These are phyloP conservation scores for Antechinus stuartii DNA, from an alignment of 2,113 vertebrate genomes.

Conservation along the genomic window DNA sequence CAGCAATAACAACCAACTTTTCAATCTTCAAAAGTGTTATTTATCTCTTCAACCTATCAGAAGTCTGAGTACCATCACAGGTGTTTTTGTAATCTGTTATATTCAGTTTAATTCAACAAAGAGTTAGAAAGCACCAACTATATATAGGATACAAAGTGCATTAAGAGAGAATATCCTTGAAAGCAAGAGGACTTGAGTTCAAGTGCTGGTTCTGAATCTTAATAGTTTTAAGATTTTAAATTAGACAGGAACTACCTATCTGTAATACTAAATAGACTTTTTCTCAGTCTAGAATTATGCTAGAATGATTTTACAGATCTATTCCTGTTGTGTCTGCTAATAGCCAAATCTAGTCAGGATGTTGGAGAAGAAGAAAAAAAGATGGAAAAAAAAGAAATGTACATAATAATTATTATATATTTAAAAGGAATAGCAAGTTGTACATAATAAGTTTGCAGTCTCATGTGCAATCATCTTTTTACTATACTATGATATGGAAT, in stretches of 20 bases:
- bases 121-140: background rate
- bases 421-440: too few relatives aligned
- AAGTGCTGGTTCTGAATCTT: background rate
- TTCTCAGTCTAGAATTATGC: background rate
- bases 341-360: too few relatives aligned
- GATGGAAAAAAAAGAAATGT: too few relatives aligned
- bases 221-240: background rate
- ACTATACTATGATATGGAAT: too few relatives aligned
- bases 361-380: too few relatives aligned
- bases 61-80: background rate
- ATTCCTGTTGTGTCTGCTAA: too few relatives aligned
- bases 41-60: background rate
- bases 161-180: background rate
- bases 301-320: too few relatives aligned
- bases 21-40: background rate
- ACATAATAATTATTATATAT: too few relatives aligned
- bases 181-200: background rate
- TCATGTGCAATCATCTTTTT: too few relatives aligned
- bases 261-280: background rate
- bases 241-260: background rate
- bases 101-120: background rate
- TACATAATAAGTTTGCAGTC: too few relatives aligned
- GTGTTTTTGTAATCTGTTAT: background rate
- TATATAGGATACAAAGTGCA: background rate
- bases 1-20: background rate